Conservation (phyloP, 2,113 vertebrate genomes). For the Loxodonta africana region DNA sequence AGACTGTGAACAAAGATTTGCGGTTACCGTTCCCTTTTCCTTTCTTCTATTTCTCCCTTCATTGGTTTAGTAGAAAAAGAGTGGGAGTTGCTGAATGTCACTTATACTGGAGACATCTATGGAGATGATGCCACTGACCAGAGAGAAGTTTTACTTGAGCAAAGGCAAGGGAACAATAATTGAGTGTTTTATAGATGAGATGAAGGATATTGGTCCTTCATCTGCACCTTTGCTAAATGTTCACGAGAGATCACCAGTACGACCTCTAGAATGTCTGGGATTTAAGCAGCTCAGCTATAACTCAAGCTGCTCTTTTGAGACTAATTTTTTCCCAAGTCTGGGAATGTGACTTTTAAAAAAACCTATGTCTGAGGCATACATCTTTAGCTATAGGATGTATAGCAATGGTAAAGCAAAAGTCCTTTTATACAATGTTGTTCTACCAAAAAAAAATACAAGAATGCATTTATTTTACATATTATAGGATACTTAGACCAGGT, state of each 20-base stretch:
- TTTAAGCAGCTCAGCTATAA: conserved; percentile 16
- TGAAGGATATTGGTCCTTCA: not conserved
- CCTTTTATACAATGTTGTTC: not conserved
- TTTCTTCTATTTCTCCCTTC: conserved; percentile 48
- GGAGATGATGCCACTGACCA: not conserved
- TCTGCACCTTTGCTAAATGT: not conserved
- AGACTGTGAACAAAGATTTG: not conserved
- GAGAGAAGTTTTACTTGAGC: not conserved
- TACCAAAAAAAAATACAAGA: not conserved
- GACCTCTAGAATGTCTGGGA: not conserved
- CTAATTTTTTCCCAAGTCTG: not conserved
- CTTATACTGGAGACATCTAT: not conserved
- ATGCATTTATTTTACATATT: conserved; percentile 31
- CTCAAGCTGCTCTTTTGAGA: not conserved
- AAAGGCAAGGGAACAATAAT: not conserved
- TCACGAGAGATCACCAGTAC: not conserved
- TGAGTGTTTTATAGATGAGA: not conserved
- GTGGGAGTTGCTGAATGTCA: not conserved
- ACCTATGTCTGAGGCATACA: not conserved
- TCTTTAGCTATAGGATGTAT: not conserved
- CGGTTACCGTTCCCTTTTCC: not conserved
- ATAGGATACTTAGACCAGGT: conserved; percentile 12
- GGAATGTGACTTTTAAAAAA: conserved; percentile 7
- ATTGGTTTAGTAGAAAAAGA: not conserved
- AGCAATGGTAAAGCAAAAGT: not conserved